A percentile compares a stretch with the other conserved stretches of the same genome.
phyloP scores from a whole-genome alignment of 2,113 vertebrate species.

The cattle (Bos taurus) region ARS-UCD2.0 NC_037331.1:12258001-12258500 shows the following conservation, averaged over 20 bases:
- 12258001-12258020: not conserved
- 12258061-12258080: not conserved
- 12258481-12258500: not conserved
- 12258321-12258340: not conserved
- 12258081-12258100: not conserved
- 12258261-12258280: not conserved
- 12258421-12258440: not conserved
- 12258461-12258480: not conserved
- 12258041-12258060: not conserved
- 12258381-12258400: not conserved
- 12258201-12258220: not conserved
- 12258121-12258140: not conserved
- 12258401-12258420: not conserved
- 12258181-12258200: not conserved
- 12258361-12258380: not conserved
- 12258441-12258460: not conserved
- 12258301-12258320: not conserved
- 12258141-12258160: not conserved
- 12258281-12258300: not conserved
- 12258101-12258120: not conserved
- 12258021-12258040: not conserved
- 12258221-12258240: not conserved
- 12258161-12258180: not conserved
- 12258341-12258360: not conserved
- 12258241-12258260: conserved; percentile 17